Evolutionary conservation across 1,140 invertebrate genomes (phyloP), one percentile per base, ranked within the genome.

Genomic region (Drosophila azteca): DNA sequence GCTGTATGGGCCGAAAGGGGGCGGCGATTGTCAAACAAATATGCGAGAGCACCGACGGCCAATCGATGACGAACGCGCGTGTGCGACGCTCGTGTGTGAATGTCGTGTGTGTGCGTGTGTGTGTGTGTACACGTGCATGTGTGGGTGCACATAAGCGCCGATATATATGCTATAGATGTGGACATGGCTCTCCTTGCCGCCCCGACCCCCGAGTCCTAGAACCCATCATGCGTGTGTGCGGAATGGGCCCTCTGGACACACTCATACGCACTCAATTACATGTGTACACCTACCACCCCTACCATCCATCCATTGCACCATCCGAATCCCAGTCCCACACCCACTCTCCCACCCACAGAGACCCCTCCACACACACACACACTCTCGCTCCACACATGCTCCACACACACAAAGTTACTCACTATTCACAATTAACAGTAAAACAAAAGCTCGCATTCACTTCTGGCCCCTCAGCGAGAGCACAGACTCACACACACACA

Each of bases 21-120:
- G 43, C 35, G 60, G 61, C 31, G 72, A 66, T 50, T 59, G 71
- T 79, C 54, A 75, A 75, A 72, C 79, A 71, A 77, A 82, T 74
- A 63, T 77, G 64, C 59, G 81, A 87, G 82, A 85, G 82, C 73
- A 59, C 43, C 79, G 79, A 77, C 72, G 79, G 79, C 82, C 82
- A 85, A 85, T 85, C 82, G 82, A 87, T 85, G 82, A 64, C 74
- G 69, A 87, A 78, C 64, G 82, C 82, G 82, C 82, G 78, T 85
- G 82, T 85, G 82, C 82, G 82, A 84, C 81, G 68, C 81, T 75
- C 51, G 67, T 76, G 71, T 75, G 63, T 76, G 55, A 39, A 53
- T 60, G 52, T 55, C 49, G 57, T 22, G 43, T 53, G 44, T 20
- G 45, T 53, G 55, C 49, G 60, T 22, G 43, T n/a, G 43, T 24